Evolutionary conservation across 1,140 invertebrate species (phyloP).

Genomic region (Armadillidium nasatum): DNA sequence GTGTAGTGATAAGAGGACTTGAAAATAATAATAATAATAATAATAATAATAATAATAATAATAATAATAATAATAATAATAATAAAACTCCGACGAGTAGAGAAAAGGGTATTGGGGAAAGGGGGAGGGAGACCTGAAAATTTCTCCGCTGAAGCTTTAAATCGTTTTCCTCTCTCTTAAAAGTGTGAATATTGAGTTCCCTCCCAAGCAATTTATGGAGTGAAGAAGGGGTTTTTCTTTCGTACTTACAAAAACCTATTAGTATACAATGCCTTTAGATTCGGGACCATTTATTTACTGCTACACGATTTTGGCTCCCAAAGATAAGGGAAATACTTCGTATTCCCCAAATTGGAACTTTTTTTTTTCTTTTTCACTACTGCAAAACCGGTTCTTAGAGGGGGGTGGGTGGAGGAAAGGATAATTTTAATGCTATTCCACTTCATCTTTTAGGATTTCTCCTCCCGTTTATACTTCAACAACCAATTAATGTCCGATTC

Average conservation of each 20-base stretch:
- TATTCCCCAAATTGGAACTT: too few relatives aligned
- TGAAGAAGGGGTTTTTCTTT: neutral
- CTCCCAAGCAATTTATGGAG: neutral
- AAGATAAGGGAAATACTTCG: too few relatives aligned
- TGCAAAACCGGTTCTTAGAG: neutral
- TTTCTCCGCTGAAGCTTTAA: too few relatives aligned
- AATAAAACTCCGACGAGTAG: too few relatives aligned
- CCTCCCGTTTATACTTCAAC: too few relatives aligned
- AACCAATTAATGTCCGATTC: too few relatives aligned
- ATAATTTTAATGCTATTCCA: neutral
- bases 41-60: too few relatives aligned
- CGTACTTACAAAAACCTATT: neutral
- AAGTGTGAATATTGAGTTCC: slow-evolving; percentile 1
- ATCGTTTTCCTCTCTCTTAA: neutral
- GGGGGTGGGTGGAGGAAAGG: neutral
- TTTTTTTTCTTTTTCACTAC: neutral
- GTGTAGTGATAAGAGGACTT: too few relatives aligned
- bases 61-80: too few relatives aligned
- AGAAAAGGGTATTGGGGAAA: too few relatives aligned
- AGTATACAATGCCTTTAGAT: neutral
- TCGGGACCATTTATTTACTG: neutral
- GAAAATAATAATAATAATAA: too few relatives aligned
- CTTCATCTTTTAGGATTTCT: neutral
- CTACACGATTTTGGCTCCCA: neutral
- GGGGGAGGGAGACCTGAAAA: too few relatives aligned